Base-by-base conservation (phyloP, 2,888 invertebrate genomes). In the Heteropelma amictum region DNA sequence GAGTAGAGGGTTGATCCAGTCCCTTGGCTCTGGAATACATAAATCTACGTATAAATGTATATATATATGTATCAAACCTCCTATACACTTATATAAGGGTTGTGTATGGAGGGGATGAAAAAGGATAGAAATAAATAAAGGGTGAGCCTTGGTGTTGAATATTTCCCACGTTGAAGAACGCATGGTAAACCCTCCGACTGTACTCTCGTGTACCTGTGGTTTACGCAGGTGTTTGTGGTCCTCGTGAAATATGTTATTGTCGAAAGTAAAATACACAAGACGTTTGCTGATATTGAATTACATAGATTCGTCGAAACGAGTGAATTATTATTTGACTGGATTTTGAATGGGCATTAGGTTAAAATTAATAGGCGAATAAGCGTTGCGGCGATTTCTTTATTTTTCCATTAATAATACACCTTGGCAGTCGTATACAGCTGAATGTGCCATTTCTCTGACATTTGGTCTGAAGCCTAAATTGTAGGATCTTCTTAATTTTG, bases 121-220 rank as follows among this genome's bases (percentile, higher is more conserved):
- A 63, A 68, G 61, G 53, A 72, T 14, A 26, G 26, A 58, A 28
- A 74, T 51, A 70, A 67, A 74, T 71, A 42, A 67, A 74, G 74
- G 74, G 64, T 64, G 61, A 72, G 53, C 53, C 60, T 19, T 14
- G 68, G 26, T 23, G 56, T 38, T 47, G 40, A 58, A 42, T 40
- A 38, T 56, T 72, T 76, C 76, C 72, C 76, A 76, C 76, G 76
- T 76, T 68, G 53, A 67, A 54, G 26, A 47, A 49, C 38, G 38
- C 28, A 38, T 49, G 53, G 54, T 53, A 76, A 49, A 58, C 26
- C 38, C 69, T 51, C 28, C 2, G 12, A 26, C 19, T 8, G 23
- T 40, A 42, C 53, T 54, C 40, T 38, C 40, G 54, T 67, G 67
- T 75, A 71, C 67, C 71, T 68, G 71, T 51, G 71, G 61, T 75